These are phyloP conservation scores for Caenorhabditis sp. DNA, from an alignment of 2,888 invertebrate species.

Conservation along the genomic window DNA sequence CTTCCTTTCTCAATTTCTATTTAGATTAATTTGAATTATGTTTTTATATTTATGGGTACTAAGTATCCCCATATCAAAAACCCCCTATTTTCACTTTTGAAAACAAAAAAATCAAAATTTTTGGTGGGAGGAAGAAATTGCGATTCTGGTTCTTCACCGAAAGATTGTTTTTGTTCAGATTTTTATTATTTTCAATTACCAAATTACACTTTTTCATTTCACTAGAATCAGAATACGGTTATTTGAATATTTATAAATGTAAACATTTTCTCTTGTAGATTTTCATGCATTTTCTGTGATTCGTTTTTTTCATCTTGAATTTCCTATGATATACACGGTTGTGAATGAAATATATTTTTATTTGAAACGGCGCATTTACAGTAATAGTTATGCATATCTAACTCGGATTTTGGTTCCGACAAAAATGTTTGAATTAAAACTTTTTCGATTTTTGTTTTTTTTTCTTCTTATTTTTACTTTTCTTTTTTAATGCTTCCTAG, in stretches of 20 bases:
- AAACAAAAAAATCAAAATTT: background rate
- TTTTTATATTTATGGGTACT: background rate
- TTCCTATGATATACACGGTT: background rate
- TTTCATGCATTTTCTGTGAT: constrained; percentile 1
- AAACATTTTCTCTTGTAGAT: background rate
- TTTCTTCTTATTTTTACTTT: background rate
- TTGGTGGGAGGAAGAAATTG: background rate
- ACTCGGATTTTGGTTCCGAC: background rate
- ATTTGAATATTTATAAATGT: background rate
- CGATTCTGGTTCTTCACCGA: background rate
- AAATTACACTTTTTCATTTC: background rate
- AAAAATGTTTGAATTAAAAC: no score
- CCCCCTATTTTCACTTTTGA: background rate
- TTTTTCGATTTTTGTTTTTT: background rate
- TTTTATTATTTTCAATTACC: background rate
- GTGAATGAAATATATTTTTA: background rate
- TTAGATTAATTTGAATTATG: background rate
- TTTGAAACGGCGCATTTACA: background rate
- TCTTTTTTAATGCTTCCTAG: no score
- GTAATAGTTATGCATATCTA: background rate
- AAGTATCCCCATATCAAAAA: constrained; percentile 1
- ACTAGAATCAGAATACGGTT: background rate
- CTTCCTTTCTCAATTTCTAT: background rate
- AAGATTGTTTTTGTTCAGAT: background rate
- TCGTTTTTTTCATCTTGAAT: background rate